Evolutionary conservation across 2,113 vertebrate species (phyloP).

Genomic region (Carlito syrichta): DNA sequence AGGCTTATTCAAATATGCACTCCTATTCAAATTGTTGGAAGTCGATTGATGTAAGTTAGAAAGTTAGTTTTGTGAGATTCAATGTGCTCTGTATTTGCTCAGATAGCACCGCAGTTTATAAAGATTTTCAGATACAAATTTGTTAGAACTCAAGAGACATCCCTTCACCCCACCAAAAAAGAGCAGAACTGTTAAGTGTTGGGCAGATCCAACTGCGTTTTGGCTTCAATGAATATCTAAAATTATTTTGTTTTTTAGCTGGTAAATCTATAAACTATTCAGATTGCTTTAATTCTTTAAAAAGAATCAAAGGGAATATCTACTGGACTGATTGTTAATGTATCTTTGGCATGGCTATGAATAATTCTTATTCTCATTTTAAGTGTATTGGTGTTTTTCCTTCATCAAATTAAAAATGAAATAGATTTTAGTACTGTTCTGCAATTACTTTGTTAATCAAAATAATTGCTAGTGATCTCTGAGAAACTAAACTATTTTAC

Average conservation of each 20-base stretch:
- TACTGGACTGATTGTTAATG: neutral
- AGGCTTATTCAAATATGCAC: neutral
- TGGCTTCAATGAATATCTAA: neutral
- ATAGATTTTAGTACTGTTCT: conserved; percentile 26
- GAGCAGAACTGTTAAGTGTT: neutral
- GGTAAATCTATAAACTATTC: neutral
- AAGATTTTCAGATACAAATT: neutral
- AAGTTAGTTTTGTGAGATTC: neutral
- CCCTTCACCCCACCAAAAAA: neutral
- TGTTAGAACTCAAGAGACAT: neutral
- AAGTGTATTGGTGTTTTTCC: conserved; percentile 15
- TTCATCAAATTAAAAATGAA: conserved; percentile 30
- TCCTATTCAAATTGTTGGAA: neutral
- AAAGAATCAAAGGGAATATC: neutral
- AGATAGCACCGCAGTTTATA: neutral
- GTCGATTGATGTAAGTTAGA: neutral
- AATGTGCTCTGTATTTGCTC: neutral
- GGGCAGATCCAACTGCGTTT: neutral
- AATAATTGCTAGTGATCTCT: neutral
- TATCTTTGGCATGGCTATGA: neutral
- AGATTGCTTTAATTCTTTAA: neutral
- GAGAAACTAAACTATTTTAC: neutral
- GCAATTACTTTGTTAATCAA: conserved; percentile 41
- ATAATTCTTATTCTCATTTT: neutral
- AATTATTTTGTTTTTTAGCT: neutral